Percentiles rank a stretch among this genome's conserved stretches.
These are phyloP conservation scores for Labeo catla DNA, from an alignment of 2,113 vertebrate species.

Conservation along the genomic window DNA sequence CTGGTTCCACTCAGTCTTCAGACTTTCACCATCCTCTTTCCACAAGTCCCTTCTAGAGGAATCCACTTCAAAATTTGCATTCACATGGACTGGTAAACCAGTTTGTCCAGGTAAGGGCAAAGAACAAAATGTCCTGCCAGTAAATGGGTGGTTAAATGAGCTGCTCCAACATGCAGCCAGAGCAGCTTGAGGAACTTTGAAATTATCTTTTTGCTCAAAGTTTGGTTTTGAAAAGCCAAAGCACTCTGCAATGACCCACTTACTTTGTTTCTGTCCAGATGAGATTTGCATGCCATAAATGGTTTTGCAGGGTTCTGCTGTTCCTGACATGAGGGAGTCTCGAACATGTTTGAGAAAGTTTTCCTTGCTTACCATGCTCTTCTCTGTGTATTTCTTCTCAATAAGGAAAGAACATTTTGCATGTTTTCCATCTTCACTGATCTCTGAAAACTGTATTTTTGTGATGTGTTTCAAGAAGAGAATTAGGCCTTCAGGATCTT, in stretches of 20 bases:
- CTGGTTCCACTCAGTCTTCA: constrained; percentile 76
- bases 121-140: constrained; percentile 79
- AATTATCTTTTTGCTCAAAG: neutral
- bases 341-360: constrained; percentile 64
- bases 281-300: constrained; percentile 72
- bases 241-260: constrained; percentile 77
- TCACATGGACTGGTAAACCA: constrained; percentile 83
- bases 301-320: constrained; percentile 33
- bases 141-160: neutral
- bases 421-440: constrained; percentile 54
- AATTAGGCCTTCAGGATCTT: constrained; percentile 77
- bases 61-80: constrained; percentile 83
- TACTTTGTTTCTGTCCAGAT: constrained; percentile 60
- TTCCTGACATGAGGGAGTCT: constrained; percentile 50
- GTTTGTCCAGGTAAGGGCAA: constrained; percentile 79
- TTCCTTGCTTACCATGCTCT: constrained; percentile 48
- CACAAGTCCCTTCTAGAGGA: constrained; percentile 71
- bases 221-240: constrained; percentile 63
- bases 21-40: constrained; percentile 72
- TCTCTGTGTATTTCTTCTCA: constrained; percentile 62
- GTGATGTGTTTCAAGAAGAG: constrained; percentile 80
- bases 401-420: constrained; percentile 61
- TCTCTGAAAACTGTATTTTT: constrained; percentile 77
- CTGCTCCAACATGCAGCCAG: constrained; percentile 70
- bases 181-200: constrained; percentile 73